A percentile compares a stretch with the other conserved stretches of the same genome.
phyloP scores from a whole-genome alignment of 2,888 invertebrate species.

The Drosophila fulvimacula region DNA sequence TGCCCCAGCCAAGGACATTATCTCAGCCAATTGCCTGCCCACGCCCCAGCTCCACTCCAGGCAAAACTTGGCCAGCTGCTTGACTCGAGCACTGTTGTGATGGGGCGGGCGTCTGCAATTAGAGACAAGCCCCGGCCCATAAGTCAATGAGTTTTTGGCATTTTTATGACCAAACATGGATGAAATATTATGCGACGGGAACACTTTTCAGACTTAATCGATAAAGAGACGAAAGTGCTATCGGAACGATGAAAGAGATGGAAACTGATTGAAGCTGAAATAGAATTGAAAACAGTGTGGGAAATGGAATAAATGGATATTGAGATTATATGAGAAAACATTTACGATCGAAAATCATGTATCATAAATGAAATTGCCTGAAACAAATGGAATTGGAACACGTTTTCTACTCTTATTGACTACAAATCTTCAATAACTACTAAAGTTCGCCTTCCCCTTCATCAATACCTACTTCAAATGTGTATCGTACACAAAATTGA shows the following conservation, averaged over 20 bases:
- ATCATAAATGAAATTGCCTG: too few species aligned
- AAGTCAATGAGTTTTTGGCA: conserved; percentile 83
- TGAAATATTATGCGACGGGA: not conserved
- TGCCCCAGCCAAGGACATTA: conserved; percentile 49
- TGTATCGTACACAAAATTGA: too few species aligned
- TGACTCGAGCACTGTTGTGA: not conserved
- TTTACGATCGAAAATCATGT: too few species aligned
- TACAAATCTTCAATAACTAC: too few species aligned
- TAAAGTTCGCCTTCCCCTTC: too few species aligned
- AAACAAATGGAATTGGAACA: too few species aligned
- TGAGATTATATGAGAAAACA: too few species aligned
- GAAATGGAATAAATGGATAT: too few species aligned
- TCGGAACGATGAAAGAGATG: not conserved
- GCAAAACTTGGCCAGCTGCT: conserved; percentile 20
- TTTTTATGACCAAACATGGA: conserved; percentile 71
- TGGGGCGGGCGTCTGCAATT: conserved; percentile 39
- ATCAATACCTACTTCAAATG: too few species aligned
- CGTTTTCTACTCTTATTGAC: too few species aligned
- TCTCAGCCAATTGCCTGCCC: conserved; percentile 44
- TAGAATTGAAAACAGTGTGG: too few species aligned
- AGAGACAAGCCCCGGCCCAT: conserved; percentile 59
- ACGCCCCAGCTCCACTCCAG: not conserved
- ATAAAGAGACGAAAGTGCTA: not conserved
- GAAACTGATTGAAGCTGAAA: not conserved
- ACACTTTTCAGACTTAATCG: not conserved